These are phyloP conservation scores for Cerceris ruficornis DNA, from an alignment of 2,888 invertebrate genomes.

Conservation along the genomic window DNA sequence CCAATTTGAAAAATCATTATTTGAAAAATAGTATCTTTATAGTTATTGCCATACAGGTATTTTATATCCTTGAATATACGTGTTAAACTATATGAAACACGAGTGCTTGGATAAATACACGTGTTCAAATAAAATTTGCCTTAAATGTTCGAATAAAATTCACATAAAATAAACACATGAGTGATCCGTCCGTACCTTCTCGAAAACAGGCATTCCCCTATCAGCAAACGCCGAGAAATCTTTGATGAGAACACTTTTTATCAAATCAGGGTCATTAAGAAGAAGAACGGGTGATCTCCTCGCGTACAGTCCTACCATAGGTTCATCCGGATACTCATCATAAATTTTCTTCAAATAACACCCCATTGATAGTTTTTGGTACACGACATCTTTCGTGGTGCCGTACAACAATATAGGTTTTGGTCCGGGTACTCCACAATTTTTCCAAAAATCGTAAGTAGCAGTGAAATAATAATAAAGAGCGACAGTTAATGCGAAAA, in stretches of 20 bases:
- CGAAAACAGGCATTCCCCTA: slow-evolving; percentile 76
- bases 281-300: slow-evolving; percentile 77
- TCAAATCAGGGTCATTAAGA: slow-evolving; percentile 77
- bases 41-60: too few species aligned
- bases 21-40: too few species aligned
- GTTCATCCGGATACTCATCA: slow-evolving; percentile 56
- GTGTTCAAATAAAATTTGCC: too few species aligned
- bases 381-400: slow-evolving; percentile 72
- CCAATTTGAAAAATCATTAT: too few species aligned
- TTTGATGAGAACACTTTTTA: slow-evolving; percentile 78
- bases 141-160: neutral
- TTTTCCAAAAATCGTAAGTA: slow-evolving; percentile 80
- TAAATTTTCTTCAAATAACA: slow-evolving; percentile 46
- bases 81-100: too few species aligned
- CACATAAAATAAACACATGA: neutral
- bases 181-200: slow-evolving; percentile 53
- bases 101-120: too few species aligned
- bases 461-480: slow-evolving; percentile 70
- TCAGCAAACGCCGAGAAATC: slow-evolving; percentile 78
- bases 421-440: slow-evolving; percentile 77
- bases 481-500: slow-evolving; percentile 70
- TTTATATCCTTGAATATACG: too few species aligned
- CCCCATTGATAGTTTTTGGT: slow-evolving; percentile 16
- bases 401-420: slow-evolving; percentile 77
- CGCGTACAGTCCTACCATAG: slow-evolving; percentile 79